These are phyloP conservation scores for Anastrepha obliqua DNA, from an alignment of 1,140 invertebrate genomes.

Conservation along the genomic window DNA sequence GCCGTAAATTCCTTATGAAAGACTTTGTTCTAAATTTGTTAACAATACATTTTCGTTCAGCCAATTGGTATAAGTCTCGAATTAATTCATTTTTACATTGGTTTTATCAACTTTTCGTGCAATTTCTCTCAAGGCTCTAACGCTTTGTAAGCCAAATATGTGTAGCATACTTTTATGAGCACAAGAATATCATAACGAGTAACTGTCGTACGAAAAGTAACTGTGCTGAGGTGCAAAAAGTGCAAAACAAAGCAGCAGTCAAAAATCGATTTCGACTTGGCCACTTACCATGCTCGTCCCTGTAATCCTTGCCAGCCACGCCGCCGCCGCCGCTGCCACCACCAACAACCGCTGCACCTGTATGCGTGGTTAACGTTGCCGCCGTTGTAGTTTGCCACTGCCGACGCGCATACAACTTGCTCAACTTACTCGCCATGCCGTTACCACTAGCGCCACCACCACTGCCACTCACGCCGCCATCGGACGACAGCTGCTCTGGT, in stretches of 20 bases:
- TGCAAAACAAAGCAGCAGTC: not conserved
- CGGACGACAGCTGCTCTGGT: constrained; percentile 51
- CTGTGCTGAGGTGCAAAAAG: constrained; percentile 26
- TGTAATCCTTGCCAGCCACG: constrained; percentile 43
- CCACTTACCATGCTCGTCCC: constrained; percentile 57
- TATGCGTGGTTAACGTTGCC: constrained; percentile 57
- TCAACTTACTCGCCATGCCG: constrained; percentile 64
- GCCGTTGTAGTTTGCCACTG: constrained; percentile 62
- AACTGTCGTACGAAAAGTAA: not conserved
- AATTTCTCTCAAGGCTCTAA: no score
- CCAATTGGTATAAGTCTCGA: no score
- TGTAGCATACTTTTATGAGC: constrained; percentile 23
- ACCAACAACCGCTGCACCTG: constrained; percentile 55
- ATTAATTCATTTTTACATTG: no score
- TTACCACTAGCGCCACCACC: constrained; percentile 30
- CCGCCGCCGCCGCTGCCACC: constrained; percentile 7
- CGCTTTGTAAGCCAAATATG: not conserved
- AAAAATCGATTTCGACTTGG: not conserved
- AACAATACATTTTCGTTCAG: no score
- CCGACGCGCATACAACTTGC: constrained; percentile 68
- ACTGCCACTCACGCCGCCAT: constrained; percentile 11
- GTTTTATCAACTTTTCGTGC: no score
- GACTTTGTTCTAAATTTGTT: no score
- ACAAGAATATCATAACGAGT: not conserved
- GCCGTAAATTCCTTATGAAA: not conserved